Percentiles rank a stretch among this genome's conserved stretches.
phyloP scores from a whole-genome alignment of 2,797 vertebrate species.

The Hoplostethus mediterraneus region DNA sequence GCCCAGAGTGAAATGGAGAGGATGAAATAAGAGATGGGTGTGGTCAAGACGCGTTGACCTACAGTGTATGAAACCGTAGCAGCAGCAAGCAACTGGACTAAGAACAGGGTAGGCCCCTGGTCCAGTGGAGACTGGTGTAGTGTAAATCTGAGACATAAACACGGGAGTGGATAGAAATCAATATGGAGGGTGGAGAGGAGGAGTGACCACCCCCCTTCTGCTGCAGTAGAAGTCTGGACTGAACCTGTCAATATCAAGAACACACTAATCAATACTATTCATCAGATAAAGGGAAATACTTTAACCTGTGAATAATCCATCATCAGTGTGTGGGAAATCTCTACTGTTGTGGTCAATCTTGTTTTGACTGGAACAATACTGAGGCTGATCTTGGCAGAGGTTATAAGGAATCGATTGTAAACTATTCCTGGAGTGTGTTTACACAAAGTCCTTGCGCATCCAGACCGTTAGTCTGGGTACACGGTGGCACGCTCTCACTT shows the following conservation, averaged over 20 bases:
- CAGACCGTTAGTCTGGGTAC: slow-evolving; percentile 48
- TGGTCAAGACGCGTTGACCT: slow-evolving; percentile 50
- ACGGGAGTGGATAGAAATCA: slow-evolving; percentile 46
- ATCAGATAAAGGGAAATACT: not conserved
- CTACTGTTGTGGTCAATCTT: slow-evolving; percentile 38
- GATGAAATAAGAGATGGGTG: slow-evolving; percentile 76
- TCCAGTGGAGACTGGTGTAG: slow-evolving; percentile 28
- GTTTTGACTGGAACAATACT: slow-evolving; percentile 48
- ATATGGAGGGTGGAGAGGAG: slow-evolving; percentile 20
- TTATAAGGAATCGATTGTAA: slow-evolving; percentile 64
- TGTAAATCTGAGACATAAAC: slow-evolving; percentile 48
- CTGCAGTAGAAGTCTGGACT: not conserved
- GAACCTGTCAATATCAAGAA: slow-evolving; percentile 3
- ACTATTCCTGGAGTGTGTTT: slow-evolving; percentile 75
- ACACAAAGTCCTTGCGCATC: slow-evolving; percentile 51
- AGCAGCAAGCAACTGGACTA: slow-evolving; percentile 50
- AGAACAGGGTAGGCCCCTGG: slow-evolving; percentile 27
- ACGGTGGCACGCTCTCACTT: slow-evolving; percentile 50
- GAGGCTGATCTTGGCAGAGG: slow-evolving; percentile 32
- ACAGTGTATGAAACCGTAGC: slow-evolving; percentile 36
- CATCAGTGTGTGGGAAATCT: slow-evolving; percentile 3
- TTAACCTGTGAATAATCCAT: too few relatives aligned
- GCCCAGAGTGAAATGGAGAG: slow-evolving; percentile 42
- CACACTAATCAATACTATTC: not conserved
- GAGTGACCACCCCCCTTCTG: slow-evolving; percentile 5